These are phyloP conservation scores for Scaptomyza flava DNA, from an alignment of 2,888 invertebrate species.

Conservation along the genomic window DNA sequence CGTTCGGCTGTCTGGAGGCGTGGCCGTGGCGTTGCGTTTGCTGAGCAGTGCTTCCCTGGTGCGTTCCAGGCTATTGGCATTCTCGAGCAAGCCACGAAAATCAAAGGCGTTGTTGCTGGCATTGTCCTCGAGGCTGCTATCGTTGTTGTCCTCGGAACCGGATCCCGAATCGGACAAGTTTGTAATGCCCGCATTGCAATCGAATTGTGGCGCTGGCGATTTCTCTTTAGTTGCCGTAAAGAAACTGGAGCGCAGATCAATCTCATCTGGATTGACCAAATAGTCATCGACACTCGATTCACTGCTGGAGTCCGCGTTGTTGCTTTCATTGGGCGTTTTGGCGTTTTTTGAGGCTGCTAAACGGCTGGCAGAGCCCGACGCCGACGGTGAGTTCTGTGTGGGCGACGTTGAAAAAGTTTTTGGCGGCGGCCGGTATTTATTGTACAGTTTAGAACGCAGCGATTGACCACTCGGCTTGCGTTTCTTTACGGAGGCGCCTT, in stretches of 20 bases:
- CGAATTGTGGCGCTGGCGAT: conserved; percentile 78
- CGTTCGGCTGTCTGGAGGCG: conserved; percentile 21
- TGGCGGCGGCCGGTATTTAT: conserved; percentile 80
- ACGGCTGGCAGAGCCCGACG: conserved; percentile 63
- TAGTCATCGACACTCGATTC: conserved; percentile 82
- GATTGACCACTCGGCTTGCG: conserved; percentile 76
- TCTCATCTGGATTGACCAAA: conserved; percentile 85
- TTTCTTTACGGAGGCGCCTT: conserved; percentile 74
- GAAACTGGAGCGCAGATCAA: conserved; percentile 86
- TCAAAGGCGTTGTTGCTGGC: conserved; percentile 67
- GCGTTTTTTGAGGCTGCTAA: conserved; percentile 80
- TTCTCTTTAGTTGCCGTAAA: conserved; percentile 81
- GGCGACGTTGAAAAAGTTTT: conserved; percentile 74
- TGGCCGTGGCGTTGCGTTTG: conserved; percentile 57
- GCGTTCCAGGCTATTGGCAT: conserved; percentile 87
- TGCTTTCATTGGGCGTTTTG: conserved; percentile 77
- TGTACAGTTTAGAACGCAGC: conserved; percentile 78
- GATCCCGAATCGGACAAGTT: conserved; percentile 80
- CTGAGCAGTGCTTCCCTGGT: conserved; percentile 85
- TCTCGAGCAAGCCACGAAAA: conserved; percentile 86
- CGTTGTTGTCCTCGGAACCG: conserved; percentile 80
- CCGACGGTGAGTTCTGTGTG: conserved; percentile 75
- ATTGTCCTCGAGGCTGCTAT: conserved; percentile 70
- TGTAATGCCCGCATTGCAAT: conserved; percentile 82
- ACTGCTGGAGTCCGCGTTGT: conserved; percentile 56